Evolutionary conservation across 2,888 invertebrate genomes (phyloP).

Genomic region (Perdita meconis): DNA sequence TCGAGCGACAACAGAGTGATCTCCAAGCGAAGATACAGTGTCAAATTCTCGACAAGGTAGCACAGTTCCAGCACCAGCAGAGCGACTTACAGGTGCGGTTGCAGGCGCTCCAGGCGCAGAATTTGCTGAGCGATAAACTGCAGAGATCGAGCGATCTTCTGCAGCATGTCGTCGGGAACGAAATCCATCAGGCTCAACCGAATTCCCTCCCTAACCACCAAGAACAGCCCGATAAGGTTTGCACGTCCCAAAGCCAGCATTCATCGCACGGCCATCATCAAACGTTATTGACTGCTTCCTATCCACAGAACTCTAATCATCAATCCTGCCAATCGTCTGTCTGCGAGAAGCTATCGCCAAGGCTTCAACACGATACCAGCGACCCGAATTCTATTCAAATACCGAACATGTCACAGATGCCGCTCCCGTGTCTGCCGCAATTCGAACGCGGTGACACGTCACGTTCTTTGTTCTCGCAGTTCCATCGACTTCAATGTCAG

Average conservation of each 20-base stretch:
- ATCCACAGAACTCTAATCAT: conserved; percentile 66
- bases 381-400: conserved; percentile 74
- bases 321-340: conserved; percentile 73
- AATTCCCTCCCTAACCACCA: conserved; percentile 73
- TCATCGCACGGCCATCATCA: conserved; percentile 70
- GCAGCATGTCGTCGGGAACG: conserved; percentile 52
- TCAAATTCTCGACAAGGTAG: conserved; percentile 82
- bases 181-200: conserved; percentile 69
- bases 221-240: conserved; percentile 70
- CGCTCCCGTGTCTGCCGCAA: conserved; percentile 77
- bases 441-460: conserved; percentile 79
- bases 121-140: conserved; percentile 76
- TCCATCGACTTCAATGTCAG: conserved; percentile 77
- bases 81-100: conserved; percentile 79
- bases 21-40: conserved; percentile 81
- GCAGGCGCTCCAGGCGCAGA: conserved; percentile 77
- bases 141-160: conserved; percentile 73
- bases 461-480: conserved; percentile 77
- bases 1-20: conserved; percentile 81
- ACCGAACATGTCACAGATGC: conserved; percentile 80
- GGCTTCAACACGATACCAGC: conserved; percentile 74
- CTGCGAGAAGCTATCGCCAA: conserved; percentile 79
- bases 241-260: conserved; percentile 69
- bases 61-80: conserved; percentile 81
- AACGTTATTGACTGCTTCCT: conserved; percentile 70